Base-by-base conservation (phyloP, 2,888 invertebrate genomes). In the Lasioglossum vierecki region DNA sequence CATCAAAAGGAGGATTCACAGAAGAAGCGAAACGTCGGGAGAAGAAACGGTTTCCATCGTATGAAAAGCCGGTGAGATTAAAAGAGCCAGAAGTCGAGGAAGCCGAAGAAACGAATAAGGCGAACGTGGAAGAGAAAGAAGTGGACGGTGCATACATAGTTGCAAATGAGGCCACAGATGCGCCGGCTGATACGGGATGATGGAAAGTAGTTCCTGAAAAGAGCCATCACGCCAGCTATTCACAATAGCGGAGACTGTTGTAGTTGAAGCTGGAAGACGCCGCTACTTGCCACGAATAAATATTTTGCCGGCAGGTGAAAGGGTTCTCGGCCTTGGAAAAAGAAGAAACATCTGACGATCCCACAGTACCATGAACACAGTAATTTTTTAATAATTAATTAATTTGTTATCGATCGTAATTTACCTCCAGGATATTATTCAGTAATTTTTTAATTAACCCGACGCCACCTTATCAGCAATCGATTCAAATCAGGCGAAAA, bases 111-210 rank as follows among this genome's bases (percentile, higher is more conserved):
- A 85, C 82, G 88, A 88, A 80, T 66, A 87, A 82, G 72, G 81
- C 76, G 80, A 46, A 72, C 66, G 76, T 63, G 70, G 82, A 71
- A 71, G 77, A 73, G 68, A 78, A 79, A 71, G 84, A 77, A 88
- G 86, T 82, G 86, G 80, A 80, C 76, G 79, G 90, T 11, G 91
- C 92, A 91, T 92, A 88, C 91, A 93, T 88, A 93, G 92, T 91
- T 93, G 93, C 91, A 93, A 93, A 93, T 93, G 93, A 93, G 93
- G 93, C 91, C 93, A 88, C 91, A 93, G 93, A 93, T 93, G 92
- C 88, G 86, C 90, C 18, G 82, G 83, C 85, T 88, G 93, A 93
- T 93, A 93, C 92, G 92, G 82, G 90, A 91, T 93, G 93, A 93
- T 93, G 92, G 91, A 91, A 93, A 92, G 92, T 91, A 90, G 91